Evolutionary conservation across 2,888 invertebrate species (phyloP).

Genomic region (Drosophila pseudotalamancana): DNA sequence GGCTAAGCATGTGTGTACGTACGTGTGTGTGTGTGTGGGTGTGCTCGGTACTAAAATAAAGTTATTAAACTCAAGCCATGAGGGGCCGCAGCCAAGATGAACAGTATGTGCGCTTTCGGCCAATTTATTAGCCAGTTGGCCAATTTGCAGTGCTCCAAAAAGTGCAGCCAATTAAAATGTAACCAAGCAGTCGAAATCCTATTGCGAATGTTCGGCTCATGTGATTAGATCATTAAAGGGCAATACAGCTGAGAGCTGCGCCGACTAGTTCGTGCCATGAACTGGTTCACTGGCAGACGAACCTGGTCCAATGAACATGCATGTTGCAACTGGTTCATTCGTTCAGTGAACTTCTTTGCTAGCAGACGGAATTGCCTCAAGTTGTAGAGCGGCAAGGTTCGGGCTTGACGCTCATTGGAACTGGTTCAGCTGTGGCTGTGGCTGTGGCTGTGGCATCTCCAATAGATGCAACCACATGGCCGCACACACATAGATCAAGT

Average conservation of each 20-base stretch:
- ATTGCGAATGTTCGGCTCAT: slow-evolving; percentile 49
- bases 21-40: slow-evolving; percentile 12
- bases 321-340: too few species aligned
- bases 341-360: too few species aligned
- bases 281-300: background rate
- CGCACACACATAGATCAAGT: slow-evolving; percentile 69
- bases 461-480: slow-evolving; percentile 14
- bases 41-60: slow-evolving; percentile 41
- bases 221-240: slow-evolving; percentile 77
- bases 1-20: slow-evolving; percentile 5
- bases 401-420: background rate
- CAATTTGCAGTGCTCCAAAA: slow-evolving; percentile 55
- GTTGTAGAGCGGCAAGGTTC: too few species aligned
- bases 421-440: background rate
- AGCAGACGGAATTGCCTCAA: too few species aligned
- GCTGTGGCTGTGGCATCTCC: slow-evolving; percentile 39
- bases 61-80: slow-evolving; percentile 52
- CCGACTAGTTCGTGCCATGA: slow-evolving; percentile 4
- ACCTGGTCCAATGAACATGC: background rate
- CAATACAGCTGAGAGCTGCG: slow-evolving; percentile 34
- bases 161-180: slow-evolving; percentile 73
- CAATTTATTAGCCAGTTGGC: slow-evolving; percentile 53
- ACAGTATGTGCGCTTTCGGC: slow-evolving; percentile 24
- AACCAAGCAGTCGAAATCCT: slow-evolving; percentile 60
- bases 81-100: slow-evolving; percentile 16